Base-by-base conservation (phyloP, 2,797 vertebrate species). In the Pogonophryne albipinna region DNA sequence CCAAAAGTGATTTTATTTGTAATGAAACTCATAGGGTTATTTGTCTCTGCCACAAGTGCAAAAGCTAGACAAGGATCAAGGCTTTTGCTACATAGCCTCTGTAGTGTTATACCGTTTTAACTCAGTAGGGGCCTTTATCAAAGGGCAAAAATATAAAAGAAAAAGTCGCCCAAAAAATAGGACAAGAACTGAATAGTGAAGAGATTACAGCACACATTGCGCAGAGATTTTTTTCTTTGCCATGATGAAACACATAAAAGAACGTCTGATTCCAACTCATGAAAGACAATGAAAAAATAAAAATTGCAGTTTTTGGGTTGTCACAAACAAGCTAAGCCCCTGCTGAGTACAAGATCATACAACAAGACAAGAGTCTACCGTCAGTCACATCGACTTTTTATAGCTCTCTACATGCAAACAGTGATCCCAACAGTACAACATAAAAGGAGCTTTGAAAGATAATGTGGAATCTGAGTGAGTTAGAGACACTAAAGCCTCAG, bases 171-270 rank as follows among this genome's bases (percentile, higher is more conserved):
- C n/a, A 68, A 71, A 79, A 38, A 38, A 74, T 60, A 81, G 52
- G 64, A 52, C 60, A 73, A 34, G 20, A 63, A 64, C 51, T 67
- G 57, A 84, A 74, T 56, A 31, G 60, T 73, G 49, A 47, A 46
- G 66, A 75, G 46, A 74, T 73, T 59, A 76, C 78, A 82, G 76
- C 60, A 50, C 49, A 67, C 11, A 52, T 3, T 51, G 61, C 10
- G 60, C 52, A 44, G 19, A 2, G 12, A 46, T 20, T n/a, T 31
- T 44, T 60, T 61, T 62, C 31, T 20, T 27, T 10, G 10, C 19
- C 41, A 69, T 78, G 75, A 85, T 80, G 75, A 84, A 85, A 89
- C 14, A 47, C 72, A 70, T 27, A 34, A 78, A 79, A 77, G 13
- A 58, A 17, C 45, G 23, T 66, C 41, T 59, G 72, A 69, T 65